phyloP scores from a whole-genome alignment of 2,797 vertebrate species.

The Euthynnus affinis region DNA sequence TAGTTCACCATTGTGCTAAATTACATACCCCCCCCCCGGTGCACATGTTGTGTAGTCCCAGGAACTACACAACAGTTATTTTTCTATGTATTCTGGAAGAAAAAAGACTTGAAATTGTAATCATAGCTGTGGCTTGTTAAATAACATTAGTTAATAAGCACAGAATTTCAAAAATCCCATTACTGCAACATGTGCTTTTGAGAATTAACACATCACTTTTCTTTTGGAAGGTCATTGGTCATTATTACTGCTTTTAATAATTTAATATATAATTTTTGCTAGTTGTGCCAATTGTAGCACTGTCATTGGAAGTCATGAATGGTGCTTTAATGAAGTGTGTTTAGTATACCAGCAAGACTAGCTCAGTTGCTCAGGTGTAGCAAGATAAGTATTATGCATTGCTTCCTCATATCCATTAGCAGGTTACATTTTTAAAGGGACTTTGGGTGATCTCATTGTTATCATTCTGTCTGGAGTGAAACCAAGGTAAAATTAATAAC shows the following conservation, averaged over 20 bases:
- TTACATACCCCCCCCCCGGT: slow-evolving; percentile 4
- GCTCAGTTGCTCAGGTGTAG: not conserved
- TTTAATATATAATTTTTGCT: too few relatives aligned
- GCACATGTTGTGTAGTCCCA: slow-evolving; percentile 23
- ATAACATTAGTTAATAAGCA: not conserved
- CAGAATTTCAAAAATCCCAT: not conserved
- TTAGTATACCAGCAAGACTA: not conserved
- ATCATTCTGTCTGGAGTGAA: not conserved
- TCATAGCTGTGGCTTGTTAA: not conserved
- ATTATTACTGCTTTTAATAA: not conserved
- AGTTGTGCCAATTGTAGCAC: not conserved
- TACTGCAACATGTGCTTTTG: not conserved
- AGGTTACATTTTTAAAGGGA: not conserved
- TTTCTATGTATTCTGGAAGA: not conserved
- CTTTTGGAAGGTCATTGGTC: not conserved
- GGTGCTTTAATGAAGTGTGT: not conserved
- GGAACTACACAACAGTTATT: not conserved
- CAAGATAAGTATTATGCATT: not conserved
- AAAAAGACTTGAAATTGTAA: not conserved
- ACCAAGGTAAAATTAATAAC: not conserved
- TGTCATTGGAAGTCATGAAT: too few relatives aligned
- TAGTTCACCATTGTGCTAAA: slow-evolving; percentile 36
- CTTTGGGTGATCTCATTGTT: not conserved
- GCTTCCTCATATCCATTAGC: not conserved
- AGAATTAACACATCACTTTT: not conserved